These are phyloP conservation scores for Apotomis turbidana DNA, from an alignment of 2,888 invertebrate genomes.

Conservation along the genomic window DNA sequence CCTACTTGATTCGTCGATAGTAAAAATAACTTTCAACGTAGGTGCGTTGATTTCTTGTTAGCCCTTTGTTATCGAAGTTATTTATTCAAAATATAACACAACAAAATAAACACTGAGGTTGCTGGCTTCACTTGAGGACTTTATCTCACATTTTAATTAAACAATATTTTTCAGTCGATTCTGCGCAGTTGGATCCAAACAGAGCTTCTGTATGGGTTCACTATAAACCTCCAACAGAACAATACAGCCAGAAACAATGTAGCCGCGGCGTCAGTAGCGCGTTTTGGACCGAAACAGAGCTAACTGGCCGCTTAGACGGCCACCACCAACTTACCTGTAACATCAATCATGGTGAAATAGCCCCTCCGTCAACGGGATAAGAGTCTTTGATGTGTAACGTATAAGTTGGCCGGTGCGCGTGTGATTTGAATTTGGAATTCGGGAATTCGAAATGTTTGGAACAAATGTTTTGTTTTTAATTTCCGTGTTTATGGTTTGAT, in stretches of 20 bases:
- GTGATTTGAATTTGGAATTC: constrained; percentile 38
- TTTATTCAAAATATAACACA: no score
- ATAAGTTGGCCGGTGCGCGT: constrained; percentile 10
- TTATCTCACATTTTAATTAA: not conserved
- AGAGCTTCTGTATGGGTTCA: constrained; percentile 19
- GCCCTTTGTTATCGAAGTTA: no score
- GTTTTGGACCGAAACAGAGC: constrained; percentile 57
- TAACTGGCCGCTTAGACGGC: constrained; percentile 40
- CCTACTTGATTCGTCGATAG: no score
- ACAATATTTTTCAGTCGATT: not conserved
- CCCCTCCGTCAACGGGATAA: not conserved
- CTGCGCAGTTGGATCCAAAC: constrained; percentile 16
- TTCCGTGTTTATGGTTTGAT: constrained; percentile 10
- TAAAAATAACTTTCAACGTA: no score
- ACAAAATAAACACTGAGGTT: no score
- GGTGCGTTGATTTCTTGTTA: no score
- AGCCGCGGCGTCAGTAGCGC: constrained; percentile 53
- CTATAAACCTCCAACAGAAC: constrained; percentile 28
- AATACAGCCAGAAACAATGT: constrained; percentile 47
- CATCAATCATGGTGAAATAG: not conserved
- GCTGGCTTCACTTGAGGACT: no score
- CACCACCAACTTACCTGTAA: constrained; percentile 12
- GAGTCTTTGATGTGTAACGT: not conserved
- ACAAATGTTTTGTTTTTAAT: constrained; percentile 37
- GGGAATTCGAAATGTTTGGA: constrained; percentile 37